A percentile compares a stretch with the other conserved stretches of the same genome.
Conservation (phyloP, 2,113 vertebrate genomes). For the Dascyllus trimaculatus region DNA sequence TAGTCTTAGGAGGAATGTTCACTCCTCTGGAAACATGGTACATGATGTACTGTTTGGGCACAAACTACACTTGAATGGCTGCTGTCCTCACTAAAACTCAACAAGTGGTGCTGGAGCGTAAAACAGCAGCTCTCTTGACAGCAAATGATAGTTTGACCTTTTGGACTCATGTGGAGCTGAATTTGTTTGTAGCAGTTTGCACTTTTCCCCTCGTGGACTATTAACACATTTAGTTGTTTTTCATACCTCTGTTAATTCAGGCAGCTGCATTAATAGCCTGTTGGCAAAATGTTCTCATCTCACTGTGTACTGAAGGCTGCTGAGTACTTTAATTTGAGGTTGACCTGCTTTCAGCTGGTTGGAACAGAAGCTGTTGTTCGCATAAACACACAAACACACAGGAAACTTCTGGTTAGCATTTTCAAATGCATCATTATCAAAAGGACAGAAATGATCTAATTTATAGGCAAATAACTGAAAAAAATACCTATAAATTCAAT, state of each 20-base stretch:
- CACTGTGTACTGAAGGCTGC: not conserved
- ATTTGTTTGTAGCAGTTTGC: conserved; percentile 1
- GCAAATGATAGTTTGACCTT: not conserved
- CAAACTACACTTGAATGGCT: not conserved
- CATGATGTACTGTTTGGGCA: not conserved
- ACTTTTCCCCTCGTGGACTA: conserved; percentile 1
- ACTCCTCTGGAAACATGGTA: not conserved
- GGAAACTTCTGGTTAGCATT: not conserved
- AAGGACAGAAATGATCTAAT: no score
- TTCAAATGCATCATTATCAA: not conserved
- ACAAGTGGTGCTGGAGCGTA: not conserved
- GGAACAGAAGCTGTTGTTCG: conserved; percentile 18
- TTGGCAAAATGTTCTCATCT: conserved; percentile 3
- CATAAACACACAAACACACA: not conserved
- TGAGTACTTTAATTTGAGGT: conserved; percentile 16
- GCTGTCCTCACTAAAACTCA: not conserved
- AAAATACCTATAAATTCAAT: no score
- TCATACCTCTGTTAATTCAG: conserved; percentile 24
- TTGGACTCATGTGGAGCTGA: not conserved
- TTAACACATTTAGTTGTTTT: conserved; percentile 20
- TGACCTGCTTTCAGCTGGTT: conserved; percentile 4
- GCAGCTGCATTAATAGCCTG: conserved; percentile 19
- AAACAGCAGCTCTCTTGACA: not conserved
- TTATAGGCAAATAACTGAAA: no score
- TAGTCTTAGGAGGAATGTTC: conserved; percentile 8